A percentile compares a stretch with the other conserved stretches of the same genome.
phyloP scores from a whole-genome alignment of 2,113 vertebrate genomes.

The Nycticorax nycticorax region DNA sequence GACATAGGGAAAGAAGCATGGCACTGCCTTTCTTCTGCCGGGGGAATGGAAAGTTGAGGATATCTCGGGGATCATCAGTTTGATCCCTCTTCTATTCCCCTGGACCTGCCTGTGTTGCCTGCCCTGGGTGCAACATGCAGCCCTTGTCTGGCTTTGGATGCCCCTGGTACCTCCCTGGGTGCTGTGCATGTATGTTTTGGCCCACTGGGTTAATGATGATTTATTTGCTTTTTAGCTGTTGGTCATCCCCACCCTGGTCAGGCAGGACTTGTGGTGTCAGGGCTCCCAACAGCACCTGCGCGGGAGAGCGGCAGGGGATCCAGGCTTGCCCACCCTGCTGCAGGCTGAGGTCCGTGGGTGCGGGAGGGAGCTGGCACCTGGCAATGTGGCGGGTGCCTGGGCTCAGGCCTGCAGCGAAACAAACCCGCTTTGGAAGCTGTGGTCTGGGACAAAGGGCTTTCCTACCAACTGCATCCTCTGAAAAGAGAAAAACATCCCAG shows the following conservation, averaged over 20 bases:
- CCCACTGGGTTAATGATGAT: rapidly evolving
- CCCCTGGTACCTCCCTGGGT: rapidly evolving
- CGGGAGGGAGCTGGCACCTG: not conserved
- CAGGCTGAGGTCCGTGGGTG: not conserved
- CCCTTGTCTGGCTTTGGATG: not conserved
- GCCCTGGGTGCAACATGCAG: not conserved
- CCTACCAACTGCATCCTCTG: not conserved
- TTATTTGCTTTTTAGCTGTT: not conserved
- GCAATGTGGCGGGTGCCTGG: not conserved
- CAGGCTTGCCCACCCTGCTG: not conserved
- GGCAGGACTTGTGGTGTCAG: not conserved
- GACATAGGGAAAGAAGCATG: rapidly evolving
- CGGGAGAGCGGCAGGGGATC: not conserved
- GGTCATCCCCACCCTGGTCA: not conserved
- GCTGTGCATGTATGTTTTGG: not conserved
- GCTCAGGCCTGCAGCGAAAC: not conserved
- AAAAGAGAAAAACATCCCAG: not conserved
- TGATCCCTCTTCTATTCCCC: not conserved
- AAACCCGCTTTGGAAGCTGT: not conserved
- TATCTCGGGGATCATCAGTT: not conserved
- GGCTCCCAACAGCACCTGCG: not conserved
- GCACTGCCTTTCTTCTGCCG: not conserved
- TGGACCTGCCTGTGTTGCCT: not conserved
- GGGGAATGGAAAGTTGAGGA: not conserved
- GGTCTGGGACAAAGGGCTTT: not conserved